Evolutionary conservation across 1,140 invertebrate species (phyloP), one percentile per base, ranked within the genome.

Genomic region (Saccostrea cuccullata): DNA sequence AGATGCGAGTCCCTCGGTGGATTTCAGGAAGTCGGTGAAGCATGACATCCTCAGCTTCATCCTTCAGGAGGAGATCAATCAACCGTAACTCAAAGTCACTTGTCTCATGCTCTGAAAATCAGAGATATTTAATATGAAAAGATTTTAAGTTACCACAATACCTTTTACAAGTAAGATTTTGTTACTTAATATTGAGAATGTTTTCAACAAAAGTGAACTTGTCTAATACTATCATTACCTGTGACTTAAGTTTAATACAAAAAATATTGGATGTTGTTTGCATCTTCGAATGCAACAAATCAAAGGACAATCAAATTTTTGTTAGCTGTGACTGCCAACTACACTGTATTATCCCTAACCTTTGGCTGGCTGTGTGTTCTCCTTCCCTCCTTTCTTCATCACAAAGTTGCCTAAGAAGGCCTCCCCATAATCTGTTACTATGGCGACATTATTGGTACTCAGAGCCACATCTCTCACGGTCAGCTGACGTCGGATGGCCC

Each of bases 381-480:
- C 89, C 88, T 91, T 91, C 30, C 64, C 82, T 55, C 87, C 77
- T 87, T 91, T 92, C 85, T 85, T 92, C 17, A 85, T 85, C 13
- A 90, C 87, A 70, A 91, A 82, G 64, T 89, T 91, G 13, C 96
- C 97, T 89, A 96, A 94, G 94, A 96, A 97, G 9, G 96, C 97
- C 93, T 97, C 97, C 17, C 97, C 97, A 91, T 96, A 95, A 82
- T 95, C 95, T 2, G 96, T 97, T 4, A 96, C 95, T 89, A 97
- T 95, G 82, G 96, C 95, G 2, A 97, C 23, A 17, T 95, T 91
- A 95, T 95, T 90, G 84, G 95, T 94, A 58, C 96, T 97, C 23
- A 97, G 90, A 0, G 95, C 93, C 47, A 97, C 94, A 92, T 97
- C 95, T 20, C 92, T 96, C 40, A 97, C 95, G 86, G 95, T 92